Base-by-base conservation (phyloP, 2,797 vertebrate species). In the Bufotes viridis region DNA sequence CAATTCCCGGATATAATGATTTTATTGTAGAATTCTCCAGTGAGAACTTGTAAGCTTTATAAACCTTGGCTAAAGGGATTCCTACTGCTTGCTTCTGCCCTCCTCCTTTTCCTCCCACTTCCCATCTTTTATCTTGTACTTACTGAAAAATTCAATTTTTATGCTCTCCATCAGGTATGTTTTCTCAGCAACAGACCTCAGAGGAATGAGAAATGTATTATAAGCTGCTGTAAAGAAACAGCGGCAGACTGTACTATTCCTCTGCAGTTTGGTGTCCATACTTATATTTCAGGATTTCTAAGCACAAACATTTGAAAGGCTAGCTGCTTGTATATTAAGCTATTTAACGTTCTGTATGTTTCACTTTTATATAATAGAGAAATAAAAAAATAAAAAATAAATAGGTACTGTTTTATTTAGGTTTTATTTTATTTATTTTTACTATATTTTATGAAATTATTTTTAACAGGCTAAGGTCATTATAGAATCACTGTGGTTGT, bases 121-220 rank as follows among this genome's bases (percentile, higher is more conserved):
- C 26, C 88, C 72, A 86, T 87, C 88, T 87, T 87, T 89, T 89
- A 89, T 89, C 80, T 89, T 87, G 88, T 83, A 87, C 80, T 87
- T 83, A 87, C 74, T 78, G 63, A 78, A 87, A 88, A 89, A 87
- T 87, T 81, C 61, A 83, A 83, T 89, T 89, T 89, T 87, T 89
- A 79, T 69, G 63, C 84, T 74, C 74, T 78, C 81, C 88, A 83
- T 83, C 84, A 89, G 88, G 85, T 89, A 65, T 82, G 53, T 89
- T 89, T 89, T 89, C 85, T 79, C 81, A 79, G 88, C 65, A 82
- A 70, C 63, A 86, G 67, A 60, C 57, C 88, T 89, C 88, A 61
- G 72, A 72, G 88, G 88, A 89, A 87, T 87, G 72, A 83, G 84
- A 86, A 87, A 87, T 87, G 72, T 69, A 74, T 83, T 87, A 84